These are phyloP conservation scores for Helicoverpa zea DNA, from an alignment of 1,140 invertebrate genomes.

Conservation along the genomic window DNA sequence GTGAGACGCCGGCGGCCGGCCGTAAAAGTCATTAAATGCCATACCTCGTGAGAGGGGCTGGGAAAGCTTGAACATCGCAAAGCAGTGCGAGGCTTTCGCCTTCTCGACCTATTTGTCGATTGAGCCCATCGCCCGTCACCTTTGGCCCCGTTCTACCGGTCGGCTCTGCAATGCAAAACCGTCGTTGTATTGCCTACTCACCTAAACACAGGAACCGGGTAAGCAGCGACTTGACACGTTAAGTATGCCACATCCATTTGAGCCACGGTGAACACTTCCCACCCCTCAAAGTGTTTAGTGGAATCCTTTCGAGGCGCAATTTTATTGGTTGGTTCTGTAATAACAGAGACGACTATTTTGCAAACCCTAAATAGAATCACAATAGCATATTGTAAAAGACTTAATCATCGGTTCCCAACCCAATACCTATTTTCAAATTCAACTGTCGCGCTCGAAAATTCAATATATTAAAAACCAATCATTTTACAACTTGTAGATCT, in stretches of 20 bases:
- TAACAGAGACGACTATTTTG: conserved; percentile 64
- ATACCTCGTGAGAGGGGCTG: conserved; percentile 87
- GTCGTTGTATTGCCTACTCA: conserved; percentile 79
- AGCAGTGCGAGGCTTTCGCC: conserved; percentile 84
- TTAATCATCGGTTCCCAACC: background rate
- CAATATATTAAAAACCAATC: background rate
- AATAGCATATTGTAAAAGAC: background rate
- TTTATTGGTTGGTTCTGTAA: conserved; percentile 91
- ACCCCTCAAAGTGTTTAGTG: conserved; percentile 89
- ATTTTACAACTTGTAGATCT: background rate
- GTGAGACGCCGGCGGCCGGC: conserved; percentile 81
- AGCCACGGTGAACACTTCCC: conserved; percentile 89
- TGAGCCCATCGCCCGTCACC: conserved; percentile 88
- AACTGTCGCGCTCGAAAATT: background rate
- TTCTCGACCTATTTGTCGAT: conserved; percentile 83
- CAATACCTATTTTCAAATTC: background rate
- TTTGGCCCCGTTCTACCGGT: conserved; percentile 88
- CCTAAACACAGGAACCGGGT: conserved; percentile 90
- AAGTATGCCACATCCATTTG: conserved; percentile 87
- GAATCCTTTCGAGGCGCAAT: conserved; percentile 89
- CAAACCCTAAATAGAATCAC: background rate
- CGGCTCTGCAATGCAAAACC: conserved; percentile 87
- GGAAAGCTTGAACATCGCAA: conserved; percentile 90
- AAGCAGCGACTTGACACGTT: conserved; percentile 90
- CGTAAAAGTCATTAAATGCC: conserved; percentile 57